These are phyloP conservation scores for Euzophera pinguis DNA, from an alignment of 2,888 invertebrate genomes.

Conservation along the genomic window DNA sequence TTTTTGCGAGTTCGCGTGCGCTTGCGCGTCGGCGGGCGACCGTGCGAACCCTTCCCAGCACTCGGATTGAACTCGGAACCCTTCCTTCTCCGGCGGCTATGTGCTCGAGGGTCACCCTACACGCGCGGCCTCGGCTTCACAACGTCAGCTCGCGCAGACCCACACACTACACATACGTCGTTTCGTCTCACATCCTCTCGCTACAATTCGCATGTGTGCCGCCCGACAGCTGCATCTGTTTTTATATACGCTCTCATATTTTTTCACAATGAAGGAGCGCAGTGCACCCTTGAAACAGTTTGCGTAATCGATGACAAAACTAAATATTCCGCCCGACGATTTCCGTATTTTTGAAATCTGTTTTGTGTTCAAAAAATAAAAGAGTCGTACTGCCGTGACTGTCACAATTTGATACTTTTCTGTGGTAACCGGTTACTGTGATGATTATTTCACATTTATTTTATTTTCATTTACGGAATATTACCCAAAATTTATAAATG, in stretches of 20 bases:
- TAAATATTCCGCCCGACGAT: constrained; percentile 80
- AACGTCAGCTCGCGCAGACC: constrained; percentile 37
- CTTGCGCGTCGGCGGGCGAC: constrained; percentile 76
- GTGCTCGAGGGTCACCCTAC: constrained; percentile 52
- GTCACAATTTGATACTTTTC: not conserved
- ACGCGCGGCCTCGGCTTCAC: constrained; percentile 29
- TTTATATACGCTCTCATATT: constrained; percentile 77
- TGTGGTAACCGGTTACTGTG: not conserved
- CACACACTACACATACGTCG: constrained; percentile 41
- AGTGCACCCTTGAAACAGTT: constrained; percentile 80
- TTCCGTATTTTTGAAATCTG: constrained; percentile 72
- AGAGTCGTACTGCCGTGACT: not conserved
- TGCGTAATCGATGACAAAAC: constrained; percentile 81
- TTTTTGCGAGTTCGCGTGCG: constrained; percentile 77
- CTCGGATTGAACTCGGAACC: constrained; percentile 67
- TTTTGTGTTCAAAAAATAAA: constrained; percentile 21
- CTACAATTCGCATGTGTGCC: constrained; percentile 78
- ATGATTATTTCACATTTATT: not conserved
- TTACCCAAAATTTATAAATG: no score
- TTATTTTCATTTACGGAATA: not conserved
- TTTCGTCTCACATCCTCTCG: constrained; percentile 34
- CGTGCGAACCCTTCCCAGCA: constrained; percentile 70
- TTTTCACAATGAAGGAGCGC: constrained; percentile 72
- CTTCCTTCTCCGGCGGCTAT: constrained; percentile 54
- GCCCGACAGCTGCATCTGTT: constrained; percentile 75